Conservation (phyloP, 2,113 vertebrate genomes). For the human (Homo sapiens) region DNA sequence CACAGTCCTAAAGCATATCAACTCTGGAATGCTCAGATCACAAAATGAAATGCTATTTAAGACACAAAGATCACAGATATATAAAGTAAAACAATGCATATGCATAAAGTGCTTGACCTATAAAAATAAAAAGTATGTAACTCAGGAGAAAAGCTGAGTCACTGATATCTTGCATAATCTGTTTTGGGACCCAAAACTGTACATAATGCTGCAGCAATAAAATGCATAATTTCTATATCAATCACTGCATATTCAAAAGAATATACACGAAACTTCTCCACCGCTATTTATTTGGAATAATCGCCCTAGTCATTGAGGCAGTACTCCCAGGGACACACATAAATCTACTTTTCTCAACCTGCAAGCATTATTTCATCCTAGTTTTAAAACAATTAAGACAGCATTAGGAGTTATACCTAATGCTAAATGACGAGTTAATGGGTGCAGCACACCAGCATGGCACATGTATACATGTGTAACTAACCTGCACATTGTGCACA, state of each 20-base stretch:
- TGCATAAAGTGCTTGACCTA: constrained; percentile 47
- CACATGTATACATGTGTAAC: too few relatives aligned
- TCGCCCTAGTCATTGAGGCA: background rate
- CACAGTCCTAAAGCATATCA: background rate
- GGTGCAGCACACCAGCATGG: too few relatives aligned
- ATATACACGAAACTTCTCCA: background rate
- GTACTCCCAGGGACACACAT: background rate
- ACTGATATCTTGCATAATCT: constrained; percentile 40
- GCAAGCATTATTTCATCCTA: background rate
- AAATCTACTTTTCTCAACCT: background rate
- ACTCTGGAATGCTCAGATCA: background rate
- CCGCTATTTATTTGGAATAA: background rate
- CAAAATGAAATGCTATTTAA: background rate
- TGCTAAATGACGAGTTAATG: too few relatives aligned
- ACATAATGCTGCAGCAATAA: constrained; percentile 8
- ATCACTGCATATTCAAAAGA: constrained; percentile 21
- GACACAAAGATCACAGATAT: background rate
- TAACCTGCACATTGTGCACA: too few relatives aligned
- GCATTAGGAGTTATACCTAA: too few relatives aligned
- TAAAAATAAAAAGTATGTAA: background rate
- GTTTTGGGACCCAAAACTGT: background rate
- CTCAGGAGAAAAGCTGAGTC: constrained; percentile 48
- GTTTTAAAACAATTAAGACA: background rate
- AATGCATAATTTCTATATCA: constrained; percentile 20
- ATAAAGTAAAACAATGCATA: background rate